Conservation (phyloP, 2,888 invertebrate species). For the Drosophila parthenogenetica region DNA sequence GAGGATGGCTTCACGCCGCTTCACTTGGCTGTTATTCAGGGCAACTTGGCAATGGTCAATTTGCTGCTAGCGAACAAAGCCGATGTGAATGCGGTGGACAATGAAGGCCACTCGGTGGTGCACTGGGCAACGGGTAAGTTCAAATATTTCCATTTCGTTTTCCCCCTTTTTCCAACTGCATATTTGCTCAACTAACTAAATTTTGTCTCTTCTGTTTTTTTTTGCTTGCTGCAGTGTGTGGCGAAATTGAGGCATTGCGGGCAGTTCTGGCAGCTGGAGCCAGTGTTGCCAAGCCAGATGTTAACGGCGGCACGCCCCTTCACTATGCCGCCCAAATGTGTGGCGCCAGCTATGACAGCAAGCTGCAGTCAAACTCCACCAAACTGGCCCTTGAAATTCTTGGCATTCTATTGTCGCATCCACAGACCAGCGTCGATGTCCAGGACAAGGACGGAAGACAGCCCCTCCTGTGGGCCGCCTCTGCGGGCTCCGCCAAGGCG, state of each 20-base stretch:
- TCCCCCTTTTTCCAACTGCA: not conserved
- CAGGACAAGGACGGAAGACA: constrained; percentile 96
- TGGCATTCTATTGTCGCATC: constrained; percentile 91
- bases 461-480: constrained; percentile 98
- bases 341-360: constrained; percentile 90
- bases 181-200: constrained; percentile 8
- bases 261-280: constrained; percentile 94
- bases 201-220: not conserved
- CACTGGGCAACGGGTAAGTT: constrained; percentile 98
- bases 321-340: constrained; percentile 99
- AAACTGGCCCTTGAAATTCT: constrained; percentile 87
- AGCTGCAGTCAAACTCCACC: constrained; percentile 78
- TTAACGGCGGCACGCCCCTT: constrained; percentile 97
- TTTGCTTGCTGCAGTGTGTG: constrained; percentile 90
- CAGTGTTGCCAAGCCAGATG: constrained; percentile 94
- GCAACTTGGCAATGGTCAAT: constrained; percentile 93
- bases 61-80: constrained; percentile 95
- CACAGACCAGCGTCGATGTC: constrained; percentile 93
- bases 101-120: constrained; percentile 97
- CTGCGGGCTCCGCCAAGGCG: constrained; percentile 97
- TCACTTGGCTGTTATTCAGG: constrained; percentile 97
- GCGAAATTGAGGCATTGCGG: constrained; percentile 95
- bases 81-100: constrained; percentile 95
- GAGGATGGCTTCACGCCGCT: constrained; percentile 98
- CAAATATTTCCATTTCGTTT: not conserved